Conservation (phyloP, 2,888 invertebrate genomes). For the Orgyia antiqua region DNA sequence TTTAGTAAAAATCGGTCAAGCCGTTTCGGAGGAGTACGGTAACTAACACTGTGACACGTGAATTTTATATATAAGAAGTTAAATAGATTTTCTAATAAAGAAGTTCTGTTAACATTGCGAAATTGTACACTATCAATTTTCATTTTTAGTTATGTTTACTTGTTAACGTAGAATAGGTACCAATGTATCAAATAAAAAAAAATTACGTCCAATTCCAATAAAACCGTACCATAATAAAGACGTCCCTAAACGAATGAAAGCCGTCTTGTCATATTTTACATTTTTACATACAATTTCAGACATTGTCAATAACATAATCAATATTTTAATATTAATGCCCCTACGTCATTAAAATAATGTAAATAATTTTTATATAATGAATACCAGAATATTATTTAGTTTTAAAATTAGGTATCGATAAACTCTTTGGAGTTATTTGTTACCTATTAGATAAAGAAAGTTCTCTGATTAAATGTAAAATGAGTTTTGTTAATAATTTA, state of each 20-base stretch:
- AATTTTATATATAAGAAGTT: too few relatives aligned
- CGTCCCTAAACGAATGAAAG: conserved; percentile 15
- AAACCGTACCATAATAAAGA: conserved; percentile 19
- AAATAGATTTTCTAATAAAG: too few relatives aligned
- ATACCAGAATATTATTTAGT: conserved; percentile 20
- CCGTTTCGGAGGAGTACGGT: too few relatives aligned
- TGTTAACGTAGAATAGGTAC: too few relatives aligned
- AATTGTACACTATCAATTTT: too few relatives aligned
- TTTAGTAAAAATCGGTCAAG: too few relatives aligned
- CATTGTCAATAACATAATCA: conserved; percentile 7
- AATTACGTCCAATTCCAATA: conserved; percentile 18
- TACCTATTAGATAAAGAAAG: conserved; percentile 23
- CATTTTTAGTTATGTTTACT: too few relatives aligned
- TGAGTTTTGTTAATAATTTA: conserved; percentile 28
- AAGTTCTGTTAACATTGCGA: too few relatives aligned
- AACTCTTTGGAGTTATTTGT: conserved; percentile 20
- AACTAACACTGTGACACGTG: too few relatives aligned
- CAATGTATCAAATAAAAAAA: too few relatives aligned
- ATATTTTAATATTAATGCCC: conserved; percentile 7
- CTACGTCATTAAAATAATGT: conserved; percentile 19
- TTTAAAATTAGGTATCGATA: conserved; percentile 19
- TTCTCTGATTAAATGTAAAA: conserved; percentile 19
- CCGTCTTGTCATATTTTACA: conserved; percentile 15
- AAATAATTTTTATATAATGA: conserved; percentile 31
- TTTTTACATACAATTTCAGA: conserved; percentile 2